Percentiles rank a stretch among this genome's conserved stretches.
Evolutionary conservation across 2,888 invertebrate genomes (phyloP).

Genomic region (Megamerina dolium): DNA sequence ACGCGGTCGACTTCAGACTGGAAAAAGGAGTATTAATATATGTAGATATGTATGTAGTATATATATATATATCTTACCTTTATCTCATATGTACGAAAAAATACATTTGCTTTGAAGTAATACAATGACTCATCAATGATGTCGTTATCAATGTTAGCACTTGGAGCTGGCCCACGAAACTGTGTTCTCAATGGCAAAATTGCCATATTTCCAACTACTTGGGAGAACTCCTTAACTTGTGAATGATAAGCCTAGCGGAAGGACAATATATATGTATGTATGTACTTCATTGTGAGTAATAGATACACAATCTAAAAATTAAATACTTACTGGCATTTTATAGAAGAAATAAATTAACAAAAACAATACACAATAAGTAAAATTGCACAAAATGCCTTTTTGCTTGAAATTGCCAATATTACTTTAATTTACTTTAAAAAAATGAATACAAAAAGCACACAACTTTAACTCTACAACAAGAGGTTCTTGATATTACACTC

Average conservation of each 20-base stretch:
- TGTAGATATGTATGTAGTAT: background rate
- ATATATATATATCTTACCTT: constrained; percentile 58
- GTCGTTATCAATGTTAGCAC: constrained; percentile 68
- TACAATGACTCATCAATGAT: constrained; percentile 96
- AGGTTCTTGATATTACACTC: no score
- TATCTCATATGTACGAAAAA: constrained; percentile 97
- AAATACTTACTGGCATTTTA: no score
- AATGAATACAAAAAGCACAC: no score
- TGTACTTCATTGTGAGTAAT: no score
- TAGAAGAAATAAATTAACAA: no score
- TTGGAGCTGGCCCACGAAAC: constrained; percentile 88
- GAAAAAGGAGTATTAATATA: constrained; percentile 47
- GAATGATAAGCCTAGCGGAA: constrained; percentile 87
- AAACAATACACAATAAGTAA: no score
- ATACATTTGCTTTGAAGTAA: constrained; percentile 98
- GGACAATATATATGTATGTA: background rate
- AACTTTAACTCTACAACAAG: no score
- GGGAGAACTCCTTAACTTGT: constrained; percentile 66
- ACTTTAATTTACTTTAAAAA: no score
- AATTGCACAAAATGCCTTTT: no score
- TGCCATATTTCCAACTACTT: constrained; percentile 86
- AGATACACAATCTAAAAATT: no score
- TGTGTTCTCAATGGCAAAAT: constrained; percentile 84
- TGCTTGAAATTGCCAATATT: no score
- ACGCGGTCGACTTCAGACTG: constrained; percentile 95